Percentiles rank a stretch among this genome's conserved stretches.
These are phyloP conservation scores for Formica exsecta DNA, from an alignment of 1,140 invertebrate genomes.

Conservation along the genomic window DNA sequence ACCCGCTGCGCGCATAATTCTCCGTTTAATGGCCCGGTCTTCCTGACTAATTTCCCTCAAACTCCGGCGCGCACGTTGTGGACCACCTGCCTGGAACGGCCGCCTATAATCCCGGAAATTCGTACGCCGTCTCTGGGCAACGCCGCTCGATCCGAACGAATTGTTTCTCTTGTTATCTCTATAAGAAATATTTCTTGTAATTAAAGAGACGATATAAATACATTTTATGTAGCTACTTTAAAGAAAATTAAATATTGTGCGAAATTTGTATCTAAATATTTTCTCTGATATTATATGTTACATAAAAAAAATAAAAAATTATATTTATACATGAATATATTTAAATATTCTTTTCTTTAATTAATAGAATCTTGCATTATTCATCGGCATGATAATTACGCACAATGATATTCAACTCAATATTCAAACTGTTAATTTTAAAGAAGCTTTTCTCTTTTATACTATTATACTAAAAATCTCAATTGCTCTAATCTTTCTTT, in stretches of 20 bases:
- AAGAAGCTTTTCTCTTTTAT: not conserved
- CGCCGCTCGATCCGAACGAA: not conserved
- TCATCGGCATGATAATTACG: not conserved
- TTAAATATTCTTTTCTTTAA: not conserved
- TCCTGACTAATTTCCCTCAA: conserved; percentile 66
- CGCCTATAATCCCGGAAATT: conserved; percentile 39
- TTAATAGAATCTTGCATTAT: not conserved
- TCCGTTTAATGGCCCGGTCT: conserved; percentile 61
- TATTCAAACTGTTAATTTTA: not conserved
- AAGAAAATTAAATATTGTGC: not conserved
- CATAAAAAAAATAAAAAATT: not conserved
- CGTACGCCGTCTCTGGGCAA: not conserved
- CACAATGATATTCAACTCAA: not conserved
- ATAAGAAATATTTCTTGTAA: not conserved
- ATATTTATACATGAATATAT: not conserved
- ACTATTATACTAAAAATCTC: not conserved
- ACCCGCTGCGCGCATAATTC: conserved; percentile 50
- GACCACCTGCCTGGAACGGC: conserved; percentile 61
- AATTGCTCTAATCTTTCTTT: conserved; percentile 1
- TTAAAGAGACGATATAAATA: too few relatives aligned
- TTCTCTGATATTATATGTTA: not conserved
- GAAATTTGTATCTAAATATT: not conserved
- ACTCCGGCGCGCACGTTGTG: conserved; percentile 40
- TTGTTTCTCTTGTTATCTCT: not conserved
- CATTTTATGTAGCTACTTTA: not conserved